Evolutionary conservation across 1,140 invertebrate species (phyloP).

Genomic region (Oreohelix idahoensis): DNA sequence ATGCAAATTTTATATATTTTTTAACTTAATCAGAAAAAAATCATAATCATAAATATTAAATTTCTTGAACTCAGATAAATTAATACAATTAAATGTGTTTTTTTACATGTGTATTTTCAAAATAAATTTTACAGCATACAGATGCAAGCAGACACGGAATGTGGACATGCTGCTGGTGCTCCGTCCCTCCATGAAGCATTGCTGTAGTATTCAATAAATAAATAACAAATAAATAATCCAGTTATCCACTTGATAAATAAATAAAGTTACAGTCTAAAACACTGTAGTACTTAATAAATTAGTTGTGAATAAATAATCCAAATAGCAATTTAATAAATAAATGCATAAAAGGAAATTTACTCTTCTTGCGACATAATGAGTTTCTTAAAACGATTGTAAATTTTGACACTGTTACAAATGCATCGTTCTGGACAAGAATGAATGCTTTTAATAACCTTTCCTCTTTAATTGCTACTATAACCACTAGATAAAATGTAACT

Average conservation of each 20-base stretch:
- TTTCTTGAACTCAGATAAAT: neutral
- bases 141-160: conserved; percentile 29
- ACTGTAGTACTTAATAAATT: neutral
- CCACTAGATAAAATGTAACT: too few relatives aligned
- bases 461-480: too few relatives aligned
- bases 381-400: too few relatives aligned
- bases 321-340: neutral
- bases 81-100: neutral
- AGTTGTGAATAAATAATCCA: neutral
- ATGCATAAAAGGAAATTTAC: too few relatives aligned
- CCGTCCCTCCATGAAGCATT: conserved; percentile 21
- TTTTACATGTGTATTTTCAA: neutral
- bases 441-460: too few relatives aligned
- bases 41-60: neutral
- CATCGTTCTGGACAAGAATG: too few relatives aligned
- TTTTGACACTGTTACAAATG: too few relatives aligned
- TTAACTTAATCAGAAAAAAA: too few relatives aligned
- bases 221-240: too few relatives aligned
- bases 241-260: too few relatives aligned
- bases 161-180: conserved; percentile 31
- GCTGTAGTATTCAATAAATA: conserved; percentile 4
- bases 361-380: too few relatives aligned
- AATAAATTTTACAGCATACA: neutral
- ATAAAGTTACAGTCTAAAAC: neutral
- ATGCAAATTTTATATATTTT: too few relatives aligned